These are phyloP conservation scores for Synergus laeviventris DNA, from an alignment of 2,888 invertebrate genomes.

Conservation along the genomic window DNA sequence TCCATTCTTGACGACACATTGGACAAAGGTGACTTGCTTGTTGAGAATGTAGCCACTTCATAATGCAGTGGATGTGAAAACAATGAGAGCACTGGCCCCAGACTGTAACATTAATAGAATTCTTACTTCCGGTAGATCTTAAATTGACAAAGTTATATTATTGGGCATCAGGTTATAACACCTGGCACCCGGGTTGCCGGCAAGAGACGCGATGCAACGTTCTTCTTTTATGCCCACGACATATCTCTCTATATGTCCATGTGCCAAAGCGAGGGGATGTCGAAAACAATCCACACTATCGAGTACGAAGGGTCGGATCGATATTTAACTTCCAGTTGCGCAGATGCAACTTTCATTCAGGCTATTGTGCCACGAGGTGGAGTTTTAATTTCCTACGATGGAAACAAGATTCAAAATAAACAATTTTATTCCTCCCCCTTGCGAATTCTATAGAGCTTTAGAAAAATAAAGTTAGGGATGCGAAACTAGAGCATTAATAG, in stretches of 20 bases:
- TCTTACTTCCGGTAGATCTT: conserved; percentile 4
- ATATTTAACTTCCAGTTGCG: conserved; percentile 57
- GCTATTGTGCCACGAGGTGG: conserved; percentile 17
- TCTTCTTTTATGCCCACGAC: conserved; percentile 8
- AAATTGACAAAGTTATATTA: not conserved
- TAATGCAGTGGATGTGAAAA: conserved; percentile 99
- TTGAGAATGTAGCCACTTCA: conserved; percentile 98
- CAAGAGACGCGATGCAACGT: not conserved
- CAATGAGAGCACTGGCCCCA: conserved; percentile 99
- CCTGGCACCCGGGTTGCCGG: conserved; percentile 21
- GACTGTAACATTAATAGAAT: conserved; percentile 77
- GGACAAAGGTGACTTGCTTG: conserved; percentile 91
- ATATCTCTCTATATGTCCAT: conserved; percentile 40
- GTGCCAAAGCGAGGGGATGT: conserved; percentile 47
- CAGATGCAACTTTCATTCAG: conserved; percentile 52
- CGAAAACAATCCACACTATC: conserved; percentile 57
- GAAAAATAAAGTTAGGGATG: not conserved
- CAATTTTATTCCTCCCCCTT: not conserved
- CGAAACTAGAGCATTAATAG: not conserved
- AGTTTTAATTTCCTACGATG: conserved; percentile 36
- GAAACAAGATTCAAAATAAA: conserved; percentile 12
- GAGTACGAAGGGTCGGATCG: conserved; percentile 56
- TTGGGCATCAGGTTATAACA: conserved; percentile 3
- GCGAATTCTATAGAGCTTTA: not conserved
- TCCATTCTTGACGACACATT: conserved; percentile 99